Conservation (phyloP, 2,888 invertebrate species). For the Microplitis manilae region DNA sequence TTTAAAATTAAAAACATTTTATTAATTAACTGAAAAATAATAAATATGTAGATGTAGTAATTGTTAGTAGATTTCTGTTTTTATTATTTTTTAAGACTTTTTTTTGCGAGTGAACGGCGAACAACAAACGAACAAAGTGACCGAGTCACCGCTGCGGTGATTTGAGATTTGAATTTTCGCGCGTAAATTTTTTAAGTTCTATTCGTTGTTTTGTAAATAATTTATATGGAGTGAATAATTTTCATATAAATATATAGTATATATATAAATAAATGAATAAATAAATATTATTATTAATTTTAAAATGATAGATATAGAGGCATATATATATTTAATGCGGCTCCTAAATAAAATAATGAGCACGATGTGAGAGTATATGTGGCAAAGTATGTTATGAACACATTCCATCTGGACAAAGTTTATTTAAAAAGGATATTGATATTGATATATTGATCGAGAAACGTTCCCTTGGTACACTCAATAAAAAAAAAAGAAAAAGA, state of each 20-base stretch:
- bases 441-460: background rate
- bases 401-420: constrained; percentile 56
- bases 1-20: constrained; percentile 53
- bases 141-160: too few species aligned
- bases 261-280: constrained; percentile 35
- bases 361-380: constrained; percentile 49
- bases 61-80: constrained; percentile 48
- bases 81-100: background rate
- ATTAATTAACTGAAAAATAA: constrained; percentile 50
- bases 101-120: background rate
- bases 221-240: constrained; percentile 57
- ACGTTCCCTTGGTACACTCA: background rate
- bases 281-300: constrained; percentile 34
- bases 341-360: constrained; percentile 50
- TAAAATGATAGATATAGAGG: constrained; percentile 32
- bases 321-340: constrained; percentile 49
- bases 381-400: constrained; percentile 54
- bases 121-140: constrained; percentile 25
- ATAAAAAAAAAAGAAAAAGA: background rate
- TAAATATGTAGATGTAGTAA: constrained; percentile 48
- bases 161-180: constrained; percentile 10
- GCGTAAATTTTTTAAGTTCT: constrained; percentile 48
- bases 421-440: constrained; percentile 3
- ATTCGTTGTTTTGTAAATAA: constrained; percentile 66
- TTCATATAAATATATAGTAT: constrained; percentile 46